Conservation (phyloP, 1,140 invertebrate genomes). For the Leptinotarsa defecta region DNA sequence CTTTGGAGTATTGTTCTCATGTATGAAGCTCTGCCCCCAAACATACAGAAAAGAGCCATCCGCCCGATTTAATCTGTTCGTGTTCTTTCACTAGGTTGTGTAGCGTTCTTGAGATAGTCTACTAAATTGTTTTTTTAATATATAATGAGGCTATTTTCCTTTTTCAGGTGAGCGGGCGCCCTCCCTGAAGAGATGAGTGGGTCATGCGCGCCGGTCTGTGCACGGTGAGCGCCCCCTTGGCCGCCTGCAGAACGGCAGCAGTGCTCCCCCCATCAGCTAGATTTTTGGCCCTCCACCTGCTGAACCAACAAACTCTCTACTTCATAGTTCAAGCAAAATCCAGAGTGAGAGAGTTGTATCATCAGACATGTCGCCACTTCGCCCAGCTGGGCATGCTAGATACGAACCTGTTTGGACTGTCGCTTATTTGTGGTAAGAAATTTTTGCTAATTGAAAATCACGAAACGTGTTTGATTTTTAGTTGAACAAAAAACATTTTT, state of each 20-base stretch:
- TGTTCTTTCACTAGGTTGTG: no score
- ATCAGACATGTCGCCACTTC: constrained; percentile 79
- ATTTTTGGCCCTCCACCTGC: constrained; percentile 64
- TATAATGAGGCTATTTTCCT: neutral
- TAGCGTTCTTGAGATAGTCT: no score
- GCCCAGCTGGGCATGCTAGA: constrained; percentile 78
- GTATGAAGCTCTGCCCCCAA: no score
- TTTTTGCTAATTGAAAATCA: no score
- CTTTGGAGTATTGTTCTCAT: no score
- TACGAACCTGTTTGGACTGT: constrained; percentile 82
- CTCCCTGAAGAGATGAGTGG: constrained; percentile 55
- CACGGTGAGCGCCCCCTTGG: constrained; percentile 57
- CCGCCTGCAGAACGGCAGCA: constrained; percentile 56
- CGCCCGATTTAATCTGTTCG: no score
- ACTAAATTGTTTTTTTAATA: no score
- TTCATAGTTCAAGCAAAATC: constrained; percentile 79
- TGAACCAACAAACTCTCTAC: constrained; percentile 63
- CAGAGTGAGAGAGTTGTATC: constrained; percentile 80
- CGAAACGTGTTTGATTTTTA: no score
- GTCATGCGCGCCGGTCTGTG: constrained; percentile 57
- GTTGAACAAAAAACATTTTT: no score
- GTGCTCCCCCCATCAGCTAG: constrained; percentile 63
- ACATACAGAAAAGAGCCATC: no score
- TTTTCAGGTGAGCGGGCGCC: constrained; percentile 36
- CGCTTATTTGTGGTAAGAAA: constrained; percentile 75